Evolutionary conservation across 2,888 invertebrate genomes (phyloP).

Genomic region (Luperina testacea): DNA sequence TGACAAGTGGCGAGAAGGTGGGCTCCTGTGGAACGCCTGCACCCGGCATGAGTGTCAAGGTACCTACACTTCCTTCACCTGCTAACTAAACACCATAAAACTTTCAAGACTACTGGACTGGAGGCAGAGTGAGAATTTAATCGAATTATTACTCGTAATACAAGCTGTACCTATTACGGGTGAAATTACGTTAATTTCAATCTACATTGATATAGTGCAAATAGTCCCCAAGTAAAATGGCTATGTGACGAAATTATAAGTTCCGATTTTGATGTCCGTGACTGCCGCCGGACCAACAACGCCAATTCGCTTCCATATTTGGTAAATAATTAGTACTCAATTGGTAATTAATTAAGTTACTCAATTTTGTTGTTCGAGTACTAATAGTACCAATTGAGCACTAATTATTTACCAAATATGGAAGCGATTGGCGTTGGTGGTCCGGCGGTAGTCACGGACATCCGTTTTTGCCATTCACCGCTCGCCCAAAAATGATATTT

Average conservation of each 20-base stretch:
- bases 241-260: background rate
- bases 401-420: no score
- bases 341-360: no score
- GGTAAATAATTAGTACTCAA: no score
- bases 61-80: constrained; percentile 66
- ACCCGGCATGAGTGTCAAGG: constrained; percentile 92
- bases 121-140: background rate
- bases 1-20: constrained; percentile 82
- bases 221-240: background rate
- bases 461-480: background rate
- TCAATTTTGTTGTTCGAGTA: no score
- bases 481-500: background rate
- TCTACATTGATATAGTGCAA: background rate
- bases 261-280: no score
- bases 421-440: no score
- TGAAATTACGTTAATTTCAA: background rate
- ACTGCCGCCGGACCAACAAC: no score
- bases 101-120: background rate
- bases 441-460: no score
- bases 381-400: no score
- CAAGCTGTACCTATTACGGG: no score
- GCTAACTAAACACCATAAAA: background rate
- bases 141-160: background rate
- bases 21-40: constrained; percentile 93
- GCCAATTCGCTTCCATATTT: no score